Evolutionary conservation across 2,113 vertebrate genomes (phyloP).

Genomic region (Calonectris borealis): DNA sequence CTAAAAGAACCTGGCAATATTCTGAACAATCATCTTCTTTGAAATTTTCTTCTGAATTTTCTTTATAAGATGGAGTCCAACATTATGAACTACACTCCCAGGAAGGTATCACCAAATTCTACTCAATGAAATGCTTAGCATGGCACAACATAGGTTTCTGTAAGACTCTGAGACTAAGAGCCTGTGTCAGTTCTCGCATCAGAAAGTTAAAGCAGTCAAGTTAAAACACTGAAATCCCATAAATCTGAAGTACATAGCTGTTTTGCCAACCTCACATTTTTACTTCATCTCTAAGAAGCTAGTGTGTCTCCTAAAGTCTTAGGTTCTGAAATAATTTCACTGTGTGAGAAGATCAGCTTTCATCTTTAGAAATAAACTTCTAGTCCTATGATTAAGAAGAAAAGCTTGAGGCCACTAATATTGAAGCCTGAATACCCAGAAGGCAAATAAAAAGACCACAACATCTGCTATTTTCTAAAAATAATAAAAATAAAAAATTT

Average conservation of each 20-base stretch:
- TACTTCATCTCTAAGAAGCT: neutral
- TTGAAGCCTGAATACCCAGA: neutral
- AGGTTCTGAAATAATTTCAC: neutral
- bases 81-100: neutral
- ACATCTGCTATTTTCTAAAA: neutral
- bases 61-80: neutral
- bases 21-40: neutral
- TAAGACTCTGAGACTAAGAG: neutral
- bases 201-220: neutral
- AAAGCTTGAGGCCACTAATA: neutral
- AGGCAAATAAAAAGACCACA: neutral
- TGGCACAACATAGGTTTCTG: neutral
- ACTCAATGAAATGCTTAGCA: neutral
- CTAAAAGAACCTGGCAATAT: neutral
- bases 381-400: neutral
- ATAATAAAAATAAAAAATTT: neutral
- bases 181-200: neutral
- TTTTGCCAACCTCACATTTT: neutral
- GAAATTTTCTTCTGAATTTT: neutral
- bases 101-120: neutral
- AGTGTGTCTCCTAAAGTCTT: neutral
- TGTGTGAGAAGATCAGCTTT: neutral
- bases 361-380: neutral
- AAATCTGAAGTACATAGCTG: neutral
- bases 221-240: neutral